Evolutionary conservation across 2,888 invertebrate genomes (phyloP).

Genomic region (Mechanitis mazaeus): DNA sequence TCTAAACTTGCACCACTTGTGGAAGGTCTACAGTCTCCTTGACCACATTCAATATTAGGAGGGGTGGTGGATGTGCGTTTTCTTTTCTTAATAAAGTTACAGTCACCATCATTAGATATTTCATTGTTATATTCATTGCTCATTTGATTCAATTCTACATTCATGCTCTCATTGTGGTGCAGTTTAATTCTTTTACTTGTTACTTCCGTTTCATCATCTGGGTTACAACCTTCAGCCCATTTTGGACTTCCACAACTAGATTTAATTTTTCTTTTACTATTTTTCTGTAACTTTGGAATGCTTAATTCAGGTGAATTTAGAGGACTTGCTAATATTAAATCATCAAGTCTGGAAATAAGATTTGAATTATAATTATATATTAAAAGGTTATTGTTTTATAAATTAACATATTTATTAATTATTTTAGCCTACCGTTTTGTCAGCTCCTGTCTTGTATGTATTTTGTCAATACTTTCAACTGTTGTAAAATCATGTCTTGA

Average conservation of each 20-base stretch:
- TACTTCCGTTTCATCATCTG: constrained; percentile 39
- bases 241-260: constrained; percentile 58
- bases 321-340: constrained; percentile 45
- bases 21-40: constrained; percentile 69
- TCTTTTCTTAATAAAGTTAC: constrained; percentile 41
- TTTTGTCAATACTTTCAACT: constrained; percentile 60
- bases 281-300: constrained; percentile 35
- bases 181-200: constrained; percentile 40
- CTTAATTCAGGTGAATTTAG: constrained; percentile 53
- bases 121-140: constrained; percentile 43
- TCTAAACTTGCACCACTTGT: constrained; percentile 62
- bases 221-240: constrained; percentile 63
- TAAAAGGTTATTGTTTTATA: background rate
- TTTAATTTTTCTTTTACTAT: constrained; percentile 47
- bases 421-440: constrained; percentile 47
- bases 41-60: constrained; percentile 60
- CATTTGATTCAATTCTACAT: constrained; percentile 29
- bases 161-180: constrained; percentile 10
- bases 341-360: constrained; percentile 48
- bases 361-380: constrained; percentile 3
- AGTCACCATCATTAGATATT: constrained; percentile 56
- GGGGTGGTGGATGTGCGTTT: constrained; percentile 59
- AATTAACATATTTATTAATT: background rate
- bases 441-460: constrained; percentile 47
- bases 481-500: constrained; percentile 70